Percentiles rank a stretch among this genome's conserved stretches.
phyloP scores from a whole-genome alignment of 1,140 invertebrate genomes.

The Solenopsis fugax region DNA sequence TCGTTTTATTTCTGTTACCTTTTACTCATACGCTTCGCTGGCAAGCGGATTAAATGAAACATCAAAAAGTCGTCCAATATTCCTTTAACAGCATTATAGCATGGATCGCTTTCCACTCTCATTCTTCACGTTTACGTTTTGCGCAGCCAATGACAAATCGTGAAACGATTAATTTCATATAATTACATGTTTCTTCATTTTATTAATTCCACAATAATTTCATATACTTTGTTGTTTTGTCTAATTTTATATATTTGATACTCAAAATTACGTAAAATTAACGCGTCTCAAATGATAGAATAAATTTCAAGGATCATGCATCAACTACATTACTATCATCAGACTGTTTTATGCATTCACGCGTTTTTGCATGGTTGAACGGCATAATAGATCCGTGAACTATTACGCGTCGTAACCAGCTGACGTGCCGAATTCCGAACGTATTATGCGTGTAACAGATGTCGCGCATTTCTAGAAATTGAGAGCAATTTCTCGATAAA shows the following conservation, averaged over 20 bases:
- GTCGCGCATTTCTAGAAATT: conserved; percentile 53
- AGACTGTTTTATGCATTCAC: background rate
- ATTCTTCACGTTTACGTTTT: background rate
- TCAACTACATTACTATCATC: background rate
- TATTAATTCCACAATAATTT: background rate
- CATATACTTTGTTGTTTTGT: background rate
- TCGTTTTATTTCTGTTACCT: conserved; percentile 23
- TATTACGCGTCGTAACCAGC: conserved; percentile 11
- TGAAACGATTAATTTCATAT: background rate
- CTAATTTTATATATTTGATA: background rate
- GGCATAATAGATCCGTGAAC: conserved; percentile 6
- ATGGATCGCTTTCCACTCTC: background rate
- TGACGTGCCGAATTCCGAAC: conserved; percentile 19
- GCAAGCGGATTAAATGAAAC: conserved; percentile 26
- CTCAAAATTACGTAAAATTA: conserved; percentile 2
- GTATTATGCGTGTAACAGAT: conserved; percentile 60
- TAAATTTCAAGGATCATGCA: background rate
- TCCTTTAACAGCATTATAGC: conserved; percentile 17
- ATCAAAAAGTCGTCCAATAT: conserved; percentile 18
- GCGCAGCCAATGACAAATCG: background rate
- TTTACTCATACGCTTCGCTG: background rate
- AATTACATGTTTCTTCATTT: background rate
- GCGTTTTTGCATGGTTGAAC: conserved; percentile 3
- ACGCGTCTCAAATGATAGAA: background rate
- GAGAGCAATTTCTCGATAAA: conserved; percentile 51